Percentiles rank a stretch among this genome's conserved stretches.
Evolutionary conservation across 2,888 invertebrate species (phyloP).

Genomic region (Agrotis puta): DNA sequence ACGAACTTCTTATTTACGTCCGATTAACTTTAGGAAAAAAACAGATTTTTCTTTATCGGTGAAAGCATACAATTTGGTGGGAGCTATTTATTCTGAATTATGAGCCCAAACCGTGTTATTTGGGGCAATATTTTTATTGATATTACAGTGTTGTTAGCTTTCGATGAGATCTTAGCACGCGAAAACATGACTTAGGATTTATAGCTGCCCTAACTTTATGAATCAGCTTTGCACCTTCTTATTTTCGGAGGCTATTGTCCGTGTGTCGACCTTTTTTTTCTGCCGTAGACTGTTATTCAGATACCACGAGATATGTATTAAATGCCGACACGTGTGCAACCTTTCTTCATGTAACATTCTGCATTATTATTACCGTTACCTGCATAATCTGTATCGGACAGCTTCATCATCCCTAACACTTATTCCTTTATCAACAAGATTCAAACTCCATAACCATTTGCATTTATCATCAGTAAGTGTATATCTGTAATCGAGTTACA

Average conservation of each 20-base stretch:
- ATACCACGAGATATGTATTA: conserved; percentile 65
- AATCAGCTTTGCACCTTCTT: conserved; percentile 29
- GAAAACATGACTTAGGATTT: conserved; percentile 52
- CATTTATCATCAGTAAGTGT: conserved; percentile 50
- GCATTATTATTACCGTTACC: conserved; percentile 78
- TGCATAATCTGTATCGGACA: conserved; percentile 52
- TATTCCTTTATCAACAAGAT: conserved; percentile 59
- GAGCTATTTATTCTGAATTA: conserved; percentile 56
- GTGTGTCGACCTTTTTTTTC: conserved; percentile 8
- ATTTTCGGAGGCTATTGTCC: conserved; percentile 44
- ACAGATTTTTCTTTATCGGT: conserved; percentile 37
- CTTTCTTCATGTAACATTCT: conserved; percentile 69
- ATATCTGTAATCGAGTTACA: conserved; percentile 71
- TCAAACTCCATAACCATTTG: conserved; percentile 50
- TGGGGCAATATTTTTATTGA: conserved; percentile 62
- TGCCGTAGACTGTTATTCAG: conserved; percentile 49
- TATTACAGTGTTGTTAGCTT: conserved; percentile 58
- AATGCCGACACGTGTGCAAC: conserved; percentile 70
- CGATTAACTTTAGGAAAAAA: conserved; percentile 36
- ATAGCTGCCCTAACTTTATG: conserved; percentile 27
- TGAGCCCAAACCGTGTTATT: conserved; percentile 58
- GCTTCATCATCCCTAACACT: conserved; percentile 26
- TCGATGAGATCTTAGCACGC: conserved; percentile 59
- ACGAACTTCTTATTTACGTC: conserved; percentile 66
- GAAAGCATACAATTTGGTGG: conserved; percentile 52